These are phyloP conservation scores for Stichodactyla mertensii DNA, from an alignment of 64 coral and sea anemone species.

Conservation along the genomic window DNA sequence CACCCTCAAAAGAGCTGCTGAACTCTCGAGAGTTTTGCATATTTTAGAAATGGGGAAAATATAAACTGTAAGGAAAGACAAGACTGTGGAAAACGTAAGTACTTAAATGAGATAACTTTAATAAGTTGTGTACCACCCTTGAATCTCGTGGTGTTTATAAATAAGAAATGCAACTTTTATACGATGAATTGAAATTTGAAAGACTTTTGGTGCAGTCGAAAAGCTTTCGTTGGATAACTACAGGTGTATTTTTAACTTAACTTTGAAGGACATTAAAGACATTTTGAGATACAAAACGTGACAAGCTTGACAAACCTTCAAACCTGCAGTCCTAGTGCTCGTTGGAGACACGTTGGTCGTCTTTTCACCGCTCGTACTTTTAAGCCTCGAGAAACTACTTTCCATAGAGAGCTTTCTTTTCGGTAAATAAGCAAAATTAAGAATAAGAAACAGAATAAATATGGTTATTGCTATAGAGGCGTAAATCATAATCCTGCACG, in stretches of 20 bases:
- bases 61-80: not conserved
- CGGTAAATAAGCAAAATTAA: slow-evolving; percentile 81
- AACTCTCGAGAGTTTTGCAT: not conserved
- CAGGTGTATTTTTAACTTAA: not conserved
- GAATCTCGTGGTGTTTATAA: no score
- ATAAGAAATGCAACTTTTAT: no score
- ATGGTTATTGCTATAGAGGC: slow-evolving; percentile 30
- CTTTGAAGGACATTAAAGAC: not conserved
- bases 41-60: not conserved
- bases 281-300: not conserved
- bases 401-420: slow-evolving; percentile 56
- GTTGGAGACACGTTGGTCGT: not conserved
- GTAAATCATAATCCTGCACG: slow-evolving; percentile 50
- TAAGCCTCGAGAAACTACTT: slow-evolving; percentile 26
- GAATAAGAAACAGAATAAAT: slow-evolving; percentile 60
- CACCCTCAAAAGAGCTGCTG: not conserved
- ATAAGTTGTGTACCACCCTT: no score
- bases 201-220: not conserved
- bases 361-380: not conserved
- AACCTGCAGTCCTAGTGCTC: not conserved
- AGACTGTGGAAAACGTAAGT: no score
- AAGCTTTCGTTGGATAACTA: not conserved
- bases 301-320: not conserved
- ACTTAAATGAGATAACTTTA: no score
- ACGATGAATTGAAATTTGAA: no score